phyloP scores from a whole-genome alignment of 30 jellyfish, hydroid and myxozoan species.

The Hydractinia symbiolongicarpus region DNA sequence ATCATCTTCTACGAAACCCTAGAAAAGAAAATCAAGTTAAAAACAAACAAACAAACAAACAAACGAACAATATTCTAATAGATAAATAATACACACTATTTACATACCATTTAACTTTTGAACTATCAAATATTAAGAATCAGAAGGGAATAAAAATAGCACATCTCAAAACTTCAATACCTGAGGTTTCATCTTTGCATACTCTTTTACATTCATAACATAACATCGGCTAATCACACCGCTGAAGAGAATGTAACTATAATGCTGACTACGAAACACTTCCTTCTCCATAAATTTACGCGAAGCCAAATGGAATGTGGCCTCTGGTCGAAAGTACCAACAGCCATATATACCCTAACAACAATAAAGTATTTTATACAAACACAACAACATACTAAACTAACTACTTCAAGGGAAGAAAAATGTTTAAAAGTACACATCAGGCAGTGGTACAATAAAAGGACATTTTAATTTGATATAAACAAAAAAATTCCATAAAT shows the following conservation, averaged over 20 bases:
- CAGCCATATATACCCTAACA: constrained; percentile 86
- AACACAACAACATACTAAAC: too few relatives aligned
- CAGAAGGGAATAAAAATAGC: background rate
- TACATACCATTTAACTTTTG: background rate
- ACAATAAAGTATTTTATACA: background rate
- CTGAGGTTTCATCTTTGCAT: constrained; percentile 73
- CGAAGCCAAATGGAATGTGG: constrained; percentile 88
- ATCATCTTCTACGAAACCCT: constrained; percentile 83
- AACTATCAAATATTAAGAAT: background rate
- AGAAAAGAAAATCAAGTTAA: background rate
- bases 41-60: background rate
- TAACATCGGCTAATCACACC: constrained; percentile 72
- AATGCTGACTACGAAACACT: constrained; percentile 75
- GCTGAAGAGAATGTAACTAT: constrained; percentile 53
- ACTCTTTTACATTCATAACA: constrained; percentile 78
- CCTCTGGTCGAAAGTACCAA: constrained; percentile 97
- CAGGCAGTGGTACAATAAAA: too few relatives aligned
- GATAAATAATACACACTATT: background rate
- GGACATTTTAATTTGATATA: too few relatives aligned
- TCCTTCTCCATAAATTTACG: constrained; percentile 89
- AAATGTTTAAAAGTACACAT: too few relatives aligned
- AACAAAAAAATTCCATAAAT: too few relatives aligned
- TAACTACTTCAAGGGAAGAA: too few relatives aligned
- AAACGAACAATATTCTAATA: background rate
- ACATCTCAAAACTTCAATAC: constrained; percentile 19